Evolutionary conservation across 2,888 invertebrate species (phyloP).

Genomic region (Slavum lentiscoides): DNA sequence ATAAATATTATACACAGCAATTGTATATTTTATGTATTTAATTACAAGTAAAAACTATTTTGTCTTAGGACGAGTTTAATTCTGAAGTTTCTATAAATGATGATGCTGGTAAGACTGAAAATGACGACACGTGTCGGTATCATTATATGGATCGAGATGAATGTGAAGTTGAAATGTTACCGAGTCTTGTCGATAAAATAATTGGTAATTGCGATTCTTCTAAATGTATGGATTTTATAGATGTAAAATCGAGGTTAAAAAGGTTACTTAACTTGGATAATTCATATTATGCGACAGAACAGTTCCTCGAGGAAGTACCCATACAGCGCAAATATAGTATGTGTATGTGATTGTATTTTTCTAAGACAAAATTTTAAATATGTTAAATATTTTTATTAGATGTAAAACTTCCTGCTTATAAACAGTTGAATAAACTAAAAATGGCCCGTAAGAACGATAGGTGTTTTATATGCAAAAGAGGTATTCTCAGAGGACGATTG

Average conservation of each 20-base stretch:
- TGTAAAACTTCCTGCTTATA: conserved; percentile 12
- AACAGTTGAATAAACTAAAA: conserved; percentile 31
- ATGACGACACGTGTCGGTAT: not conserved
- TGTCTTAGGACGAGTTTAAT: conserved; percentile 7
- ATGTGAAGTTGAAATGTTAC: not conserved
- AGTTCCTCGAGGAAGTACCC: conserved; percentile 12
- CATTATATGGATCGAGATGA: not conserved
- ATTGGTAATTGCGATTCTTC: conserved; percentile 1
- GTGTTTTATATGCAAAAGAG: conserved; percentile 32
- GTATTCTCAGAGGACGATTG: conserved; percentile 24
- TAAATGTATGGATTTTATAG: conserved; percentile 12
- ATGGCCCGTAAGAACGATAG: conserved; percentile 33
- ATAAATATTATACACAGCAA: not conserved
- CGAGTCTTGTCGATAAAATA: not conserved
- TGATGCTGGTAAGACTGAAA: conserved; percentile 1
- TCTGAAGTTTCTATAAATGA: not conserved
- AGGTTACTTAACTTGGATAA: not conserved
- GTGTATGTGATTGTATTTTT: not conserved
- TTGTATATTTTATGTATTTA: not conserved
- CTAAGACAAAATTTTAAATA: not conserved
- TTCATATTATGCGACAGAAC: not conserved
- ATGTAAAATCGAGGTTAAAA: not conserved
- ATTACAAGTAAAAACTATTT: not conserved
- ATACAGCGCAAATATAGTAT: conserved; percentile 14
- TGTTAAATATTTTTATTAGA: conserved; percentile 16